Conservation (phyloP, 2,888 invertebrate species). For the Bibio marci region DNA sequence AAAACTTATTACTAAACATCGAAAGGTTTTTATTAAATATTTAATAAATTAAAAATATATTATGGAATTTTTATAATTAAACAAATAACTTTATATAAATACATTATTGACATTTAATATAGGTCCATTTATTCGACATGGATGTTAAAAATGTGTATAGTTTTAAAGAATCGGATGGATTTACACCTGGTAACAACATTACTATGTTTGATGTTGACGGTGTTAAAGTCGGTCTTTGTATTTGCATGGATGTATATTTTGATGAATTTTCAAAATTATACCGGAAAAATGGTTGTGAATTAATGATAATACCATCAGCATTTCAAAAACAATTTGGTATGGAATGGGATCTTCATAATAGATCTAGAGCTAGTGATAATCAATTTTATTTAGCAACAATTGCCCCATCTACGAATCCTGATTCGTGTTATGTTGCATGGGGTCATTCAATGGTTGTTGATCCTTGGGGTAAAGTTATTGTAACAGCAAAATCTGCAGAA, state of each 20-base stretch:
- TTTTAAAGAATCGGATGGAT: slow-evolving; percentile 75
- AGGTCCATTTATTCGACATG: slow-evolving; percentile 91
- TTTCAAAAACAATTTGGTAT: slow-evolving; percentile 88
- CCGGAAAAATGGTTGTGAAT: slow-evolving; percentile 43
- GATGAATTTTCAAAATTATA: slow-evolving; percentile 68
- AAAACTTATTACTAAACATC: slow-evolving; percentile 55
- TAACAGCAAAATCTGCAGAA: slow-evolving; percentile 50
- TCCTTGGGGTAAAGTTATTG: slow-evolving; percentile 60
- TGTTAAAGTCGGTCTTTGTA: slow-evolving; percentile 72
- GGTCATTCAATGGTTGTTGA: slow-evolving; percentile 71
- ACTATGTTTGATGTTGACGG: slow-evolving; percentile 55
- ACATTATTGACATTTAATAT: slow-evolving; percentile 5
- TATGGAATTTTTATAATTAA: too few species aligned
- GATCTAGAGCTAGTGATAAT: slow-evolving; percentile 71
- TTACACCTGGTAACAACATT: slow-evolving; percentile 58
- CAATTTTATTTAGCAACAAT: slow-evolving; percentile 76
- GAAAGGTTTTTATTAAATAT: slow-evolving; percentile 76
- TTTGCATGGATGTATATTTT: slow-evolving; percentile 91
- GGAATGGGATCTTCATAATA: slow-evolving; percentile 78
- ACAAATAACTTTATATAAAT: background rate
- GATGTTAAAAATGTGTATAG: slow-evolving; percentile 76
- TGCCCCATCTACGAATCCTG: slow-evolving; percentile 61
- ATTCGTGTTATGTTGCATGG: slow-evolving; percentile 72
- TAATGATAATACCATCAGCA: slow-evolving; percentile 83
- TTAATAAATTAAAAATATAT: background rate